Evolutionary conservation across 2,113 vertebrate genomes (phyloP), one percentile per base, ranked within the genome.

Genomic region (Dendropsophus ebraccatus): DNA sequence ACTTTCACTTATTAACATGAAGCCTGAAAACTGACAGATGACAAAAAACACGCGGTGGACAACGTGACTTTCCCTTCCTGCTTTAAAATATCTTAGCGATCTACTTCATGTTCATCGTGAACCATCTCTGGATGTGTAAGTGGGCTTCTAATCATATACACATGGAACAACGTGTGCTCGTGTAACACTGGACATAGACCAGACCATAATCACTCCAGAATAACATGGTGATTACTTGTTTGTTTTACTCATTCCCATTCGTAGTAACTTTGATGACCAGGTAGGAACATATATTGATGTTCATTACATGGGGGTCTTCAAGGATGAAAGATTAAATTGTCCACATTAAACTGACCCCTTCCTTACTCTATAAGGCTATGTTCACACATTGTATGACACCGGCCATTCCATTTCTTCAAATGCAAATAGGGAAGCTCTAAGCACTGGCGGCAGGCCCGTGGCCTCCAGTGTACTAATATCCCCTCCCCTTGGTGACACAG

Each of bases 31-130:
- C 28, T 72, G 65, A 72, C 47, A 82, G 65, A 13, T 37, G 81
- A 82, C 13, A 82, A 52, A 82, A 72, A 82, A 65, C 81, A 82
- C 72, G 72, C 47, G 1, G 49, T 56, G 79, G 41, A 45, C 25
- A 54, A 54, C 28, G 47, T 54, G 81, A 52, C 62, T 72, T 82
- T 82, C 45, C 47, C 1, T 54, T 70, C 62, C 81, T 70, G 81
- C 65, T n/a, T 54, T 30, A 17, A 37, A 60, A 76, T 52, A 52
- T 52, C 74, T 76, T 52, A 25, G 11, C 19, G 28, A 21, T 25
- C 17, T 2, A 5, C 45, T 35, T 41, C 35, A 16, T 80, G 21
- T 80, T 78, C 17, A 9, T 30, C 47, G 19, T 50, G 65, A 69
- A 8, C 30, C 32, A 69, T 21, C 65, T 69, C 32, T 69, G 7